Conservation (phyloP, 2,113 vertebrate species). For the Rhagologus leucostigma region DNA sequence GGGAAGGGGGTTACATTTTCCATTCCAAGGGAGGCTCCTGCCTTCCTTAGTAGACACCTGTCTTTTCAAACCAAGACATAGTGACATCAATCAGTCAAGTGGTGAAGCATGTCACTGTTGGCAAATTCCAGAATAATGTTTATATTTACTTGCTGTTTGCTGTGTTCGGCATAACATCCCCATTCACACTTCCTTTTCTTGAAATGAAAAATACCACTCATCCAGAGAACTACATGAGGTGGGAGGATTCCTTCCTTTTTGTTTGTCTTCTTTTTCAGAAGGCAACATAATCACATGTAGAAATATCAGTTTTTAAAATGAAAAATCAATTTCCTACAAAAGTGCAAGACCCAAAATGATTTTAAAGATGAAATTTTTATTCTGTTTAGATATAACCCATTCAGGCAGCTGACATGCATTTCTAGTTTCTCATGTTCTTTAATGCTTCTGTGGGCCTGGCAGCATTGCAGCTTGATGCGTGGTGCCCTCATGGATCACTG, state of each 20-base stretch:
- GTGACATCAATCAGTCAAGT: background rate
- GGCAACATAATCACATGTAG: background rate
- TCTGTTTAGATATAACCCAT: background rate
- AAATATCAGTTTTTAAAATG: rapidly evolving
- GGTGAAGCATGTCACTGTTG: background rate
- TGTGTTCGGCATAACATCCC: background rate
- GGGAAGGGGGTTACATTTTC: too few species aligned
- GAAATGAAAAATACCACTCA: background rate
- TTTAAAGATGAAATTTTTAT: background rate
- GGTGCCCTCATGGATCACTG: background rate
- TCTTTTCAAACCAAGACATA: too few species aligned
- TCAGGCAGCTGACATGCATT: background rate
- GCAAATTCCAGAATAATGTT: background rate
- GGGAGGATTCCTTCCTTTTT: background rate
- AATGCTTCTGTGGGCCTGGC: background rate
- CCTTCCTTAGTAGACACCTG: too few species aligned
- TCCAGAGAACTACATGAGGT: background rate
- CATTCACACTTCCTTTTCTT: background rate
- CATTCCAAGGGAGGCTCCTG: too few species aligned
- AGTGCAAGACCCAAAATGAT: background rate
- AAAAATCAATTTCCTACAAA: background rate
- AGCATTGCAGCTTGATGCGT: background rate
- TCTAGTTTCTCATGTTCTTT: background rate
- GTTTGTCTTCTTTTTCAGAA: background rate
- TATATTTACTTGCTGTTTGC: background rate